phyloP scores from a whole-genome alignment of 2,113 vertebrate genomes.

The Chaenocephalus aceratus region DNA sequence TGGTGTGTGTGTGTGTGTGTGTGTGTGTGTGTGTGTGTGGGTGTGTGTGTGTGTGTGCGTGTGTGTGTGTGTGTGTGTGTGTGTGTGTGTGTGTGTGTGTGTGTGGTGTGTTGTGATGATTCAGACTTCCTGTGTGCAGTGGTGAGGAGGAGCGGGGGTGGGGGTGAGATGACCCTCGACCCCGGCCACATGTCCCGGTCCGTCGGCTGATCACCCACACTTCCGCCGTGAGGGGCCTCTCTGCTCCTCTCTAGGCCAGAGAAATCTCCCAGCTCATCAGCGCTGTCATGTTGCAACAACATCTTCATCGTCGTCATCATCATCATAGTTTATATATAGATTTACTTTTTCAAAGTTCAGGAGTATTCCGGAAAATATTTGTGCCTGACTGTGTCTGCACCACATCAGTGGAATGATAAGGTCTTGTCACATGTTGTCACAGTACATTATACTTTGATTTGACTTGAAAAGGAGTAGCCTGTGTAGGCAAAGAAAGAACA shows the following conservation, averaged over 20 bases:
- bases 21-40: too few species aligned
- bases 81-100: too few species aligned
- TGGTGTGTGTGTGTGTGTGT: too few species aligned
- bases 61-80: too few species aligned
- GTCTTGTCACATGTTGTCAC: neutral
- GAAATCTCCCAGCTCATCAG: slow-evolving; percentile 41
- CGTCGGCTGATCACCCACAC: slow-evolving; percentile 72
- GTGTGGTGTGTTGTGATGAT: slow-evolving; percentile 13
- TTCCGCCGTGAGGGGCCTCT: slow-evolving; percentile 64
- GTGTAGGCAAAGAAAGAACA: neutral
- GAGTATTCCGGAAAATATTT: too few species aligned
- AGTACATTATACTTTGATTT: neutral
- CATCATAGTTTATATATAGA: neutral
- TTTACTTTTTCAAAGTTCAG: too few species aligned
- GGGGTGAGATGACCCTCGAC: slow-evolving; percentile 73
- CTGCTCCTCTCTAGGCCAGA: slow-evolving; percentile 42
- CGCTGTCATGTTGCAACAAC: slow-evolving; percentile 5
- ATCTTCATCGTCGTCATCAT: neutral
- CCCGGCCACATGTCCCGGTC: slow-evolving; percentile 78
- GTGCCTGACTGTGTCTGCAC: too few species aligned
- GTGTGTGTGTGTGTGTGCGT: too few species aligned
- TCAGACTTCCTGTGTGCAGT: slow-evolving; percentile 77
- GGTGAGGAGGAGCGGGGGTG: slow-evolving; percentile 65
- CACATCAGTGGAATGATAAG: neutral
- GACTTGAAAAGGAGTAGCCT: neutral